Conservation (phyloP, 2,888 invertebrate species). For the Molorchus minor region DNA sequence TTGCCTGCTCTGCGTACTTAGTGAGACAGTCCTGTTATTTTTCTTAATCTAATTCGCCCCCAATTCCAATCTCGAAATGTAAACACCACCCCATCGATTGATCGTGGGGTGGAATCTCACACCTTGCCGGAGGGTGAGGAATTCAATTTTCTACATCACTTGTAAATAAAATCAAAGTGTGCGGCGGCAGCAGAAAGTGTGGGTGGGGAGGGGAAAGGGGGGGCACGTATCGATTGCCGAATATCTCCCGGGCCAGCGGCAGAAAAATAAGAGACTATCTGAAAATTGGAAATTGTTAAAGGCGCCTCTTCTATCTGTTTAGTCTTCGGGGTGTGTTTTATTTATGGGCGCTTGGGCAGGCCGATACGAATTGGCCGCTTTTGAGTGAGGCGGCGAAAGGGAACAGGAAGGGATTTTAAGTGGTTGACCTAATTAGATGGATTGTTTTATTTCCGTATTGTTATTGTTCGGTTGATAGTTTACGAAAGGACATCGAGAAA, state of each 20-base stretch:
- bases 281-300: slow-evolving; percentile 12
- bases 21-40: no score
- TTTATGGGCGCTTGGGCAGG: slow-evolving; percentile 1
- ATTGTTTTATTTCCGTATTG: no score
- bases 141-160: slow-evolving; percentile 65
- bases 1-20: no score
- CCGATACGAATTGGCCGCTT: background rate
- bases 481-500: no score
- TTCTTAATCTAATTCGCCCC: background rate
- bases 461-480: no score
- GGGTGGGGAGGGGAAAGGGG: slow-evolving; percentile 42
- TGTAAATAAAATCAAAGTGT: slow-evolving; percentile 64
- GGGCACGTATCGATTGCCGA: slow-evolving; percentile 46
- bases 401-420: background rate
- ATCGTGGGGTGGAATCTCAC: slow-evolving; percentile 40
- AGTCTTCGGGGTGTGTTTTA: slow-evolving; percentile 9
- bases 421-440: background rate
- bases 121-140: slow-evolving; percentile 57
- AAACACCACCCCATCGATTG: no score
- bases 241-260: slow-evolving; percentile 22
- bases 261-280: slow-evolving; percentile 21
- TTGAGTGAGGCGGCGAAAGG: background rate
- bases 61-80: no score
- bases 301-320: background rate
- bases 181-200: no score